These are phyloP conservation scores for Callimorpha dominula DNA, from an alignment of 2,888 invertebrate species.

Conservation along the genomic window DNA sequence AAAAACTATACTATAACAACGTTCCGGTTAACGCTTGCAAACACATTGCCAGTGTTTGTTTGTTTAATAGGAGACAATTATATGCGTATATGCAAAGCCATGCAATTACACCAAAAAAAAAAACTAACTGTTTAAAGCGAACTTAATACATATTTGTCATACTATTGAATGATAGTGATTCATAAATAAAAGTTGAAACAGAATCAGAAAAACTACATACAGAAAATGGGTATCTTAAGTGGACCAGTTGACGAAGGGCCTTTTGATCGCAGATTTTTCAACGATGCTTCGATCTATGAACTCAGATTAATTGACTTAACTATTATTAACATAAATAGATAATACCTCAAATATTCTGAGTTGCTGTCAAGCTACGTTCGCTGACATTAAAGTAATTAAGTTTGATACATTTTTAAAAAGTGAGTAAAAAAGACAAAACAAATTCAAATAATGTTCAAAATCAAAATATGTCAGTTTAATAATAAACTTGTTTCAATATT, in stretches of 20 bases:
- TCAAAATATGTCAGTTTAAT: neutral
- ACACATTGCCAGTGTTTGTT: neutral
- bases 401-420: neutral
- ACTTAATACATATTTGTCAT: too few species aligned
- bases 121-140: too few species aligned
- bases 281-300: too few species aligned
- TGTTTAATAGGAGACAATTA: neutral
- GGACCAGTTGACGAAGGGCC: too few species aligned
- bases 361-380: neutral
- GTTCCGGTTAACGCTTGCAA: constrained; percentile 31
- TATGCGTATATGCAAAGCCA: too few species aligned
- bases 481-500: constrained; percentile 16
- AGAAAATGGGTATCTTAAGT: too few species aligned
- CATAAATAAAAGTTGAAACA: too few species aligned
- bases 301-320: neutral
- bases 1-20: constrained; percentile 21
- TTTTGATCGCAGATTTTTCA: too few species aligned
- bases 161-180: too few species aligned
- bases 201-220: too few species aligned
- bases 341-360: neutral
- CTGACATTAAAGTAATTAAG: neutral
- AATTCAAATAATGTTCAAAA: too few species aligned
- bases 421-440: neutral
- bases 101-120: too few species aligned
- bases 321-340: neutral